Evolutionary conservation across 2,888 invertebrate species (phyloP), one percentile per base, ranked within the genome.

Genomic region (Conus canariensis): DNA sequence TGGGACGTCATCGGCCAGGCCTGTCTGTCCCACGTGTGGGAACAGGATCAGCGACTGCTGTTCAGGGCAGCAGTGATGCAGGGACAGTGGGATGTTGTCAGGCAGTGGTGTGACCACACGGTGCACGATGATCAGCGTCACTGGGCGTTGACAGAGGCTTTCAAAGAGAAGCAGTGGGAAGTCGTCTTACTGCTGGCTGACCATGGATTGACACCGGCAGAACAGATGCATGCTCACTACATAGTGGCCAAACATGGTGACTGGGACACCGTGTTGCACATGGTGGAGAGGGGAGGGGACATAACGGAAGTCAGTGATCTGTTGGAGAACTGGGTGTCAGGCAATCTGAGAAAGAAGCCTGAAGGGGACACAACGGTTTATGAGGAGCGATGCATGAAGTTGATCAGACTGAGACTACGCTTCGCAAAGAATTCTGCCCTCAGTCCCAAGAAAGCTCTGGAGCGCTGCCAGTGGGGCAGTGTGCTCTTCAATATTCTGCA

Each of bases 11-110:
- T 70, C 70, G 19, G 56, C 1, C 60, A 60, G 60, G 60, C 85
- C 83, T 83, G 83, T 59, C 85, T 85, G 85, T 85, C 85, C 25
- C 85, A 85, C 12, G 67, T 87, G 70, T 64, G 45, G 30, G 70
- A 60, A 12, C 60, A 25, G n/a, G 60, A 60, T 22, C 87, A 70
- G 45, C 67, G 87, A 10, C 70, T 19, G 70, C 59, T 87, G 87
- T 87, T 87, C 87, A 64, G 70, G 67, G 87, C 87, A 19, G 87
- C 87, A 70, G 87, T 87, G 87, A 25, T 60, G 70, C 87, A 87
- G 87, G 45, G 70, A 87, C 19, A 87, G 87, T 87, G 87, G 87
- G 25, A 22, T 19, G 70, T 67, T 3, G 87, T 87, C 67, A 67
- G 59, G 87, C 87, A 67, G 87, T 70, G 64, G 87, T 60, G 60